Base-by-base conservation (phyloP, 2,888 invertebrate genomes). In the Selenia dentaria region DNA sequence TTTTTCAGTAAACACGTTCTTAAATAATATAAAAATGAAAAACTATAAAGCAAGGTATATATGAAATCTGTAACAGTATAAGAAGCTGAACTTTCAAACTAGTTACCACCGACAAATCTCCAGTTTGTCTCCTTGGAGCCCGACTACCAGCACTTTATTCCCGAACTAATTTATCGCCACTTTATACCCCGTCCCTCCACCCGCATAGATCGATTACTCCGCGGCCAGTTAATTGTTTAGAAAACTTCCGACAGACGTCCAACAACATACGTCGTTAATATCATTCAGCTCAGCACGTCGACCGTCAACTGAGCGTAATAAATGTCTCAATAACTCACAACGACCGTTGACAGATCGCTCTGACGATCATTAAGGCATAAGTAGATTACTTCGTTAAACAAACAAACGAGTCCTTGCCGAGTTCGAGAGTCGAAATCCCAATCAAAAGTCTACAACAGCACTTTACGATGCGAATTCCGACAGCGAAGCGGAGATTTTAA, bases 371-470 rank as follows among this genome's bases (percentile, higher is more conserved):
- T 64, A 67, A 61, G 57, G 56, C 59, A 62, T 69, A 71, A 74
- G 68, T 64, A 67, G 70, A 73, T 76, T 74, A 71, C 64, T 65
- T 66, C 62, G 65, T 62, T 64, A 62, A 64, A 64, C 67, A 62
- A 43, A 49, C 43, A 49, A 44, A 39, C 43, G 38, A 37, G 20
- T 39, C 38, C 42, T 38, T 35, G 31, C 34, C 32, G 36, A 36
- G 25, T 39, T 43, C 55, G 48, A 51, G 51, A 62, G 61, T 58
- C 62, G 11, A 43, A 68, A 70, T 64, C 61, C 64, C 74, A 77
- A 79, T 79, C 75, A 76, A 74, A 76, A 77, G 71, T 75, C 70
- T 69, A 63, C 64, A 74, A 69, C 70, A 72, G 72, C 73, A 72
- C 73, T 77, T 44, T 70, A 68, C 49, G 67, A 67, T 45, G 52